Evolutionary conservation across 2,888 invertebrate species (phyloP), one percentile per base, ranked within the genome.

Genomic region (Yponomeuta malinellus): DNA sequence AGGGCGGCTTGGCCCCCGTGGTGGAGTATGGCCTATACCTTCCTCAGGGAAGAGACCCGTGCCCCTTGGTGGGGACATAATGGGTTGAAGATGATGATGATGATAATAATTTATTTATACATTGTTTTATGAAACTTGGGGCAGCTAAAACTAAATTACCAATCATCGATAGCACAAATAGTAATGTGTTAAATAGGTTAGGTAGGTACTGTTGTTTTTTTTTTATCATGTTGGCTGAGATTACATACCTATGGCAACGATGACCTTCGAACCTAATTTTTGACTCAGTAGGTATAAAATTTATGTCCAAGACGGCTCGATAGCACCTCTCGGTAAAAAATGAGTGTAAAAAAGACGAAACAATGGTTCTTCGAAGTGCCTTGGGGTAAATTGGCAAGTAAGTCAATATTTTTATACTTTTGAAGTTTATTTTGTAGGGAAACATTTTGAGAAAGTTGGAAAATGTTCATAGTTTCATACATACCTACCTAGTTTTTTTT

Each of bases 371-470:
- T 74, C 9, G 64, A 73, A 1, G 71, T 68, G 68, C 74, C 73
- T 9, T 74, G 74, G 74, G 74, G 74, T 23, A 74, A 71, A 52
- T 23, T 74, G 12, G 74, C 74, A 48, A 70, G 74, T 74, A 71
- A 72, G 73, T 70, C 52, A 23, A 15, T 33, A 1, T 8, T 43
- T 8, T 5, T 6, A 43, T 43, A 43, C 12, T 29, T 65, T 64
- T 10, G n/a, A 29, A 23, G 29, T n/a, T 64, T 64, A n/a, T 29
- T 10, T 64, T 29, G 1, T 33, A 64, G 52, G 12, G 37, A 67
- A 9, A n/a, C 1, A 1, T 29, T 10, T 31, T 64, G 23, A 64
- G 23, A 64, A 29, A 29, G 31, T 64, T 64, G 64, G 29, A 23
- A 29, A 29, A 64, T 23, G 23, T 23, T 23, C 23, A 23, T 23